phyloP scores from a whole-genome alignment of 2,797 vertebrate species.

The Lycodopsis pacificus region DNA sequence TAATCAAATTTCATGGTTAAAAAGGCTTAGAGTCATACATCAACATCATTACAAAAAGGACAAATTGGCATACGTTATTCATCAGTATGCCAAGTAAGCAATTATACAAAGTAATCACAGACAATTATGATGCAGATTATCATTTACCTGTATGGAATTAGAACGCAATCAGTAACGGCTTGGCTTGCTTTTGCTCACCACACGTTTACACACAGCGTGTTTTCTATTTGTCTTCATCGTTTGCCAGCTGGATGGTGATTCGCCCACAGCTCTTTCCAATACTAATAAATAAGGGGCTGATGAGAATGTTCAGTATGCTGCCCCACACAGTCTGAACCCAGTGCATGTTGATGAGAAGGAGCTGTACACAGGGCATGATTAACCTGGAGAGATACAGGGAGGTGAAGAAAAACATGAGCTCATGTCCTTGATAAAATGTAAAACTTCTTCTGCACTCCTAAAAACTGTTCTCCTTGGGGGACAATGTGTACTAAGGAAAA shows the following conservation, averaged over 20 bases:
- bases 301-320: constrained; percentile 70
- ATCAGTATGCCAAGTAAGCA: neutral
- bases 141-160: neutral
- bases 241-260: constrained; percentile 59
- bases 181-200: neutral
- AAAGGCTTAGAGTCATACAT: neutral
- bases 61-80: neutral
- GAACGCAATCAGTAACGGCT: neutral
- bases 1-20: neutral
- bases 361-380: constrained; percentile 72
- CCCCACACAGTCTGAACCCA: constrained; percentile 76
- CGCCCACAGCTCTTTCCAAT: constrained; percentile 65
- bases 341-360: constrained; percentile 77
- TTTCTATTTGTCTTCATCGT: constrained; percentile 41
- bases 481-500: neutral
- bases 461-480: neutral
- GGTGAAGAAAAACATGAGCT: constrained; percentile 17
- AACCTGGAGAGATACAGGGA: constrained; percentile 61
- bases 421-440: neutral
- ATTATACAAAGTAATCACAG: constrained; percentile 23
- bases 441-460: neutral
- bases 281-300: constrained; percentile 69
- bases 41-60: constrained; percentile 7
- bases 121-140: neutral
- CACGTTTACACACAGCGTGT: neutral